These are phyloP conservation scores for Hypanus sabinus DNA, from an alignment of 2,113 vertebrate genomes.

Conservation along the genomic window DNA sequence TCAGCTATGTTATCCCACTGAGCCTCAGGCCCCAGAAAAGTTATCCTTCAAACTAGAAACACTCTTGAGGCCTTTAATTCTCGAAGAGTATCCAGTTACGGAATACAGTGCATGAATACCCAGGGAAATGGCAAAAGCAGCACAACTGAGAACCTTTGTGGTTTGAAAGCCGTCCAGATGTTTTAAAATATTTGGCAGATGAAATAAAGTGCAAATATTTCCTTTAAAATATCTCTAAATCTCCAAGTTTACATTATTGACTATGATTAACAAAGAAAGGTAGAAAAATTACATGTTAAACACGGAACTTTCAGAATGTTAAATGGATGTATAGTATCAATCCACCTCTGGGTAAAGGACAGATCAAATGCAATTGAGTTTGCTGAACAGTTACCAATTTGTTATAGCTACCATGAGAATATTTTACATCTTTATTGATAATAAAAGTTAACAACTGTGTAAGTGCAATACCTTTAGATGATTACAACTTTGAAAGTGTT, in stretches of 20 bases:
- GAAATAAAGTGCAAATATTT: slow-evolving; percentile 74
- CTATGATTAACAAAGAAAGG: slow-evolving; percentile 45
- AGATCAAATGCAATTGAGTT: background rate
- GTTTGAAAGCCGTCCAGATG: slow-evolving; percentile 70
- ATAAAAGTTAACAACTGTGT: background rate
- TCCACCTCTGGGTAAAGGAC: background rate
- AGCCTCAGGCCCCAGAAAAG: slow-evolving; percentile 47
- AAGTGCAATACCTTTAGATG: background rate
- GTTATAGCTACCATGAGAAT: background rate
- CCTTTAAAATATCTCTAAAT: slow-evolving; percentile 68
- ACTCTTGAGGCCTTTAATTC: slow-evolving; percentile 48
- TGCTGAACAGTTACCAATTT: background rate
- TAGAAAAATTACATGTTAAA: slow-evolving; percentile 15
- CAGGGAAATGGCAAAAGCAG: slow-evolving; percentile 70
- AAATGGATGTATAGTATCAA: background rate
- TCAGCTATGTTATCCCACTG: slow-evolving; percentile 44
- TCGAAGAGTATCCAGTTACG: slow-evolving; percentile 63
- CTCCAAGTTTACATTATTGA: slow-evolving; percentile 63
- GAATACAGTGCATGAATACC: slow-evolving; percentile 61
- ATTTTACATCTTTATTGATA: background rate
- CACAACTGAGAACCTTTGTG: slow-evolving; percentile 65
- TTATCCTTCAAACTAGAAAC: slow-evolving; percentile 62
- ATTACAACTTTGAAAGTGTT: background rate
- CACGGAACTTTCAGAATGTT: background rate
- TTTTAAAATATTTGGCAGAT: slow-evolving; percentile 73